Percentiles rank a stretch among this genome's conserved stretches.
These are phyloP conservation scores for Trimorus sp. DNA, from an alignment of 2,888 invertebrate species.

Conservation along the genomic window DNA sequence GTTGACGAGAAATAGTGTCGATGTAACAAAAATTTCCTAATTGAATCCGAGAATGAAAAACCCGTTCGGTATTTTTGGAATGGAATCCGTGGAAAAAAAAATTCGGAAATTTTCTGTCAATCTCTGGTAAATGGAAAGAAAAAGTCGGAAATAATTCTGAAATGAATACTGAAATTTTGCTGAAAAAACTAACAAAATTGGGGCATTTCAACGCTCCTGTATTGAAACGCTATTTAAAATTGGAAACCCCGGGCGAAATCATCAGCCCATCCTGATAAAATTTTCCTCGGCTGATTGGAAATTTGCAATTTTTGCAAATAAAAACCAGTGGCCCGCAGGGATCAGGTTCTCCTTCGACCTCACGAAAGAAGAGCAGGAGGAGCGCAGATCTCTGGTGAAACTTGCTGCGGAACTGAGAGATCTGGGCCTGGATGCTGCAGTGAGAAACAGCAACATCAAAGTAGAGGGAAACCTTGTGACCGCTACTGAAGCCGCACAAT, in stretches of 20 bases:
- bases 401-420: neutral
- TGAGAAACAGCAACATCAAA: neutral
- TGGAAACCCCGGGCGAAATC: neutral
- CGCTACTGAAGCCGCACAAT: no score
- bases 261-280: neutral
- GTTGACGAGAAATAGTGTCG: no score
- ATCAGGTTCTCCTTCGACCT: constrained; percentile 3
- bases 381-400: neutral
- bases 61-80: no score
- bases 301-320: neutral
- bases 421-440: neutral
- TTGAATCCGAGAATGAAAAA: no score
- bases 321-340: neutral
- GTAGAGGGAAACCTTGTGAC: no score
- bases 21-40: no score
- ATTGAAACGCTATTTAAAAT: neutral
- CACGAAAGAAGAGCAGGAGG: neutral
- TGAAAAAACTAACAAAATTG: no score
- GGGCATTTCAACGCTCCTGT: neutral
- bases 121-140: no score
- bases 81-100: no score
- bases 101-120: no score
- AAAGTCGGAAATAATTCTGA: no score
- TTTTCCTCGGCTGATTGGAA: neutral
- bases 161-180: no score